A percentile compares a stretch with the other conserved stretches of the same genome.
Conservation (phyloP, 2,797 vertebrate species). For the Trachurus trachurus region DNA sequence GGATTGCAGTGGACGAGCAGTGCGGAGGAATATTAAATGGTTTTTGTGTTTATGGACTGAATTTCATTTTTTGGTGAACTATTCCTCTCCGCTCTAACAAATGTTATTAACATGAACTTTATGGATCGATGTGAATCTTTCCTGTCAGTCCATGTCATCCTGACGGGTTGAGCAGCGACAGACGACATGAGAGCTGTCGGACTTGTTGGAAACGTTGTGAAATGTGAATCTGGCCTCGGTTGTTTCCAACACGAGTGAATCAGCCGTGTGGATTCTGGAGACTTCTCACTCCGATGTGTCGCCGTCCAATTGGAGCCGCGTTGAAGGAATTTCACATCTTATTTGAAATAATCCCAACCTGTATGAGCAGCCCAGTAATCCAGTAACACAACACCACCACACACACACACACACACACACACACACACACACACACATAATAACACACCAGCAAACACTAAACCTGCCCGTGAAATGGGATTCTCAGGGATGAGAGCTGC, state of each 20-base stretch:
- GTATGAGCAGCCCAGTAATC: conserved; percentile 67
- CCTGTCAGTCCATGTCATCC: too few species aligned
- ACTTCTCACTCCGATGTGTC: conserved; percentile 21
- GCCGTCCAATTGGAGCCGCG: neutral
- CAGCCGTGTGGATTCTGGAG: conserved; percentile 1
- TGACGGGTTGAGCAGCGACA: neutral
- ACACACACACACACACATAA: conserved; percentile 9
- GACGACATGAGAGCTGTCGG: neutral
- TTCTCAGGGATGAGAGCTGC: conserved; percentile 81
- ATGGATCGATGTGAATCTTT: neutral
- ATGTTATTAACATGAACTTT: too few species aligned
- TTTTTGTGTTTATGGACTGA: too few species aligned
- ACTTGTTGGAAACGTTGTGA: neutral
- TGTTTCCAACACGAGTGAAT: neutral
- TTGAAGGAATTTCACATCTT: conserved; percentile 68
- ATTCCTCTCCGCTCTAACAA: too few species aligned
- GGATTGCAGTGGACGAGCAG: too few species aligned
- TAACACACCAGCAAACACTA: conserved; percentile 57
- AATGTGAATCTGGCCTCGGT: conserved; percentile 4
- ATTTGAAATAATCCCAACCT: conserved; percentile 76
- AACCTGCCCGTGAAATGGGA: conserved; percentile 77
- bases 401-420: neutral
- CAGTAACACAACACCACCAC: conserved; percentile 15
- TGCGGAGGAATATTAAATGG: too few species aligned
- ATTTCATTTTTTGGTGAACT: too few species aligned